Conservation (phyloP, 2,113 vertebrate genomes). For the Phocoena sinus region DNA sequence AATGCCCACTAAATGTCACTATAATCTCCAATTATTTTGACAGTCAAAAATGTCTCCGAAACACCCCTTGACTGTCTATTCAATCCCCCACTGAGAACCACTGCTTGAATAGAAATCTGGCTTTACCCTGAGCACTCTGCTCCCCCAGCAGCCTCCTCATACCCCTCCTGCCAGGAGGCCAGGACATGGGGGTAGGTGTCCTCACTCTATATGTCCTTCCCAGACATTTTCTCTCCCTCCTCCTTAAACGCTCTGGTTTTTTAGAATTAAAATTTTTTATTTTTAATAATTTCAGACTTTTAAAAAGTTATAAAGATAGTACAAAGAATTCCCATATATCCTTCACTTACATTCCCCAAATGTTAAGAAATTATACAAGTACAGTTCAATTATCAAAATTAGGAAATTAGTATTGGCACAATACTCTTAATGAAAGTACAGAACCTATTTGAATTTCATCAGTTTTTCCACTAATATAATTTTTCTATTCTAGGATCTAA, state of each 20-base stretch:
- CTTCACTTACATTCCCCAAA: conserved; percentile 1
- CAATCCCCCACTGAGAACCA: neutral
- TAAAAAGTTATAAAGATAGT: neutral
- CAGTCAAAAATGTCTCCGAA: neutral
- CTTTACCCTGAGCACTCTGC: neutral
- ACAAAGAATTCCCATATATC: conserved; percentile 23
- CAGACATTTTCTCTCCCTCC: neutral
- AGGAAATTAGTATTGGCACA: neutral
- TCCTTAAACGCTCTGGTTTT: neutral
- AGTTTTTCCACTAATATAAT: neutral
- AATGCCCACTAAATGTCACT: neutral
- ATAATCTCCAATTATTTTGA: neutral
- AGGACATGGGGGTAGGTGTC: neutral
- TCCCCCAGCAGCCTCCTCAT: neutral
- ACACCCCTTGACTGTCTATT: neutral
- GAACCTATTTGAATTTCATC: neutral
- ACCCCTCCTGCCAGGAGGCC: neutral
- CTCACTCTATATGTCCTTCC: neutral
- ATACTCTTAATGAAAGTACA: neutral
- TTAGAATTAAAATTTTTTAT: neutral
- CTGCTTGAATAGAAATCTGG: neutral
- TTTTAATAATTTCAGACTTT: conserved; percentile 14
- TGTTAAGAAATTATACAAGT: conserved; percentile 27
- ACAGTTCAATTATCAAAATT: conserved; percentile 6
- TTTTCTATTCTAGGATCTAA: conserved; percentile 32